Base-by-base conservation (phyloP, 2,797 vertebrate genomes). In the Mormyrus proboscirostris region DNA sequence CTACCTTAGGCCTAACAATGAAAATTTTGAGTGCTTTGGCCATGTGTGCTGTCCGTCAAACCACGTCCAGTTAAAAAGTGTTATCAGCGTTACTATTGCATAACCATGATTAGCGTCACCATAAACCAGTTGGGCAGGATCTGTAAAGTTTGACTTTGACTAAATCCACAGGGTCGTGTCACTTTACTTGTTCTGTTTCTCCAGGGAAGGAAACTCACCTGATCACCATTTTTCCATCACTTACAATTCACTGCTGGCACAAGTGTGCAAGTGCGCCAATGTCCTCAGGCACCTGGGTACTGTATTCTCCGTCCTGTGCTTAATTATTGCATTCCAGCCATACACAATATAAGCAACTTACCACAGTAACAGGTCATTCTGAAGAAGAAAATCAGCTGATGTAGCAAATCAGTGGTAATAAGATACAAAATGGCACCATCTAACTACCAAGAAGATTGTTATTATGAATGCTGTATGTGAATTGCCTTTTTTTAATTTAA, bases 241-340 rank as follows among this genome's bases (percentile, higher is more conserved):
- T 0, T 97, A 97, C 91, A 88, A 89, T 41, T 95, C 96, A 91
- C 93, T 97, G 87, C 93, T 97, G 86, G 94, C 93, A 65, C 93
- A 95, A n/a, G 96, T 97, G 89, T 97, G 96, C 93, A 93, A 94
- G 89, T 96, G 96, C 90, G 95, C 96, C 22, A 97, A 96, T 85
- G 95, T 95, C 57, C 94, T 96, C 29, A 96, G 94, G 90, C 91
- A 93, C 89, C 91, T 96, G 94, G 96, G 96, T 96, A 93, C 69
- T 50, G 94, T 93, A 91, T 90, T 12, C 4, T 5, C 3, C 41
- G 12, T 47, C 25, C 19, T 19, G 8, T 50, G 6, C 41, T 22
- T 84, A 4, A 41, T 41, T 16, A 38, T 41, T 19, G 38, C 33
- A 79, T 44, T 3, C 73, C 38, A 44, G 73, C 73, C 73, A 44